Evolutionary conservation across 92 coral and sea anemone genomes (phyloP).

Genomic region (Porites rus): DNA sequence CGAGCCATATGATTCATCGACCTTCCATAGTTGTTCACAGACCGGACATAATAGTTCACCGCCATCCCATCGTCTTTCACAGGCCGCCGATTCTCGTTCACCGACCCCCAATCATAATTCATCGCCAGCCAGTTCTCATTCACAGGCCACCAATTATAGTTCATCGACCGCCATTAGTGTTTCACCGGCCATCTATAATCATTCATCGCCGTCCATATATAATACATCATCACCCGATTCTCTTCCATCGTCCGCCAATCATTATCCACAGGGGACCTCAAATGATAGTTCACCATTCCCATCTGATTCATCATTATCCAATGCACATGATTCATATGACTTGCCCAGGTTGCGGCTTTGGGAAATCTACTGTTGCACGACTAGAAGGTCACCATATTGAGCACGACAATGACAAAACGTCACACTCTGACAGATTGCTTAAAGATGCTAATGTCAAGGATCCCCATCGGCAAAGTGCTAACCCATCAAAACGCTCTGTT

Average conservation of each 20-base stretch:
- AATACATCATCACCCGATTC: conserved; percentile 89
- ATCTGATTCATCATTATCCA: conserved; percentile 90
- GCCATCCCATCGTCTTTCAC: conserved; percentile 94
- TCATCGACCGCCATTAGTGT: conserved; percentile 90
- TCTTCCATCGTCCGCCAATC: conserved; percentile 94
- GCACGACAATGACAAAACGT: conserved; percentile 21
- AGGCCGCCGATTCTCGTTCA: conserved; percentile 94
- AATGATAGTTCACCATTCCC: conserved; percentile 85
- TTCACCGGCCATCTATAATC: conserved; percentile 87
- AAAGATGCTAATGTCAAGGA: conserved; percentile 45
- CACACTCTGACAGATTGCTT: conserved; percentile 33
- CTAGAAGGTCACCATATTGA: conserved; percentile 42
- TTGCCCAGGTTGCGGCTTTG: conserved; percentile 89
- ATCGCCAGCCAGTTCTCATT: conserved; percentile 86
- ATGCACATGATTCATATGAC: conserved; percentile 87
- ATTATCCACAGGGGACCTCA: conserved; percentile 90
- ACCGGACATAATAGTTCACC: conserved; percentile 94
- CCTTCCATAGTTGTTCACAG: conserved; percentile 96
- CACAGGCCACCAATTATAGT: conserved; percentile 92
- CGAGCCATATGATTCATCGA: conserved; percentile 96
- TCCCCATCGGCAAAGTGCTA: conserved; percentile 58
- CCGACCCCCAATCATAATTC: conserved; percentile 95
- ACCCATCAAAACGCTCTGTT: conserved; percentile 78
- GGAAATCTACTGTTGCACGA: conserved; percentile 74
- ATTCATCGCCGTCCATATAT: conserved; percentile 95